Evolutionary conservation across 2,113 vertebrate genomes (phyloP).

Genomic region (Rattus rattus): DNA sequence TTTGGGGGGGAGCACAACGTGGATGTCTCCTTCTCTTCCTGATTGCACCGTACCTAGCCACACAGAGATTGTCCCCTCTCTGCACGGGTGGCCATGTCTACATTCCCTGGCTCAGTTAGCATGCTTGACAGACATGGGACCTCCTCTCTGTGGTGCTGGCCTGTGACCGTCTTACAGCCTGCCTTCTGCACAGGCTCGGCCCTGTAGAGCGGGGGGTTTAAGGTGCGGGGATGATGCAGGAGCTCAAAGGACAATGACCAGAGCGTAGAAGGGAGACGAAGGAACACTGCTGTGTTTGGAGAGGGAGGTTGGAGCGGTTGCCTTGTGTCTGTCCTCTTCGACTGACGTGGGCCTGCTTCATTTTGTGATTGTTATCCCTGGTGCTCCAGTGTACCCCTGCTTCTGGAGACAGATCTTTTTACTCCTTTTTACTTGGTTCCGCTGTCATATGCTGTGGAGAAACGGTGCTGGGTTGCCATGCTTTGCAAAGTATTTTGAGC

Average conservation of each 20-base stretch:
- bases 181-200: neutral
- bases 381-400: neutral
- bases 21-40: neutral
- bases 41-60: neutral
- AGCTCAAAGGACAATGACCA: neutral
- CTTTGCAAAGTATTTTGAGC: neutral
- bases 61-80: neutral
- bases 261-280: neutral
- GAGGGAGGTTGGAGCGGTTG: neutral
- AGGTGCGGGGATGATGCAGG: neutral
- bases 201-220: neutral
- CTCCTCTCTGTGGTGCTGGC: neutral
- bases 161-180: neutral
- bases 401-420: constrained; percentile 11
- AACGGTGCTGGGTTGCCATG: neutral
- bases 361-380: neutral
- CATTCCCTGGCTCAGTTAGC: neutral
- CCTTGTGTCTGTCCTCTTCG: neutral
- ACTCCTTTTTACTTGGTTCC: neutral
- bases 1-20: neutral
- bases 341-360: neutral
- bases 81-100: neutral
- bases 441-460: neutral
- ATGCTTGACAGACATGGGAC: neutral
- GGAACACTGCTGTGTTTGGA: neutral